Conservation (phyloP, 2,797 vertebrate species). For the Echiichthys vipera region DNA sequence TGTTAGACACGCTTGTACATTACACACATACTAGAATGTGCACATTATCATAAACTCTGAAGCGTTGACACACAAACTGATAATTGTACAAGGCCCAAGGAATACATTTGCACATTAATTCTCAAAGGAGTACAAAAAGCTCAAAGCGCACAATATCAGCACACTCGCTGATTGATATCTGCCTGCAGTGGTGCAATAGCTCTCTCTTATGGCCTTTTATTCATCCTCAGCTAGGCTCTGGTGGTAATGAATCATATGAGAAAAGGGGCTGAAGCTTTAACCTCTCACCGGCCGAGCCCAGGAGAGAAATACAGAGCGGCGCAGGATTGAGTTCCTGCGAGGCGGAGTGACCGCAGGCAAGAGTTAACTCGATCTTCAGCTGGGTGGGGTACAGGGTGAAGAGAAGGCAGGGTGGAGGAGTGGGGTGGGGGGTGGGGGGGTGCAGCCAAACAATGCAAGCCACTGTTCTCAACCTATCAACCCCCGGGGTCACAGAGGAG, state of each 20-base stretch:
- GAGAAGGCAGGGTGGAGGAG: constrained; percentile 62
- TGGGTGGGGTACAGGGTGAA: constrained; percentile 75
- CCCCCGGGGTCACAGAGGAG: constrained; percentile 76
- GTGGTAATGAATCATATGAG: constrained; percentile 66
- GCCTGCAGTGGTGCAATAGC: constrained; percentile 44
- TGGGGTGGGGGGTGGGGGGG: constrained; percentile 3
- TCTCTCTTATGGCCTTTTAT: constrained; percentile 53
- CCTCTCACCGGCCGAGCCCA: constrained; percentile 59
- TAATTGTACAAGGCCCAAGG: constrained; percentile 34
- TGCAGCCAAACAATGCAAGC: constrained; percentile 77
- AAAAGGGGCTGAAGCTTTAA: constrained; percentile 65
- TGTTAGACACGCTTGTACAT: constrained; percentile 29
- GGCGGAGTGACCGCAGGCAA: constrained; percentile 81
- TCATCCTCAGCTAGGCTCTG: constrained; percentile 40
- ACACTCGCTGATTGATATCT: constrained; percentile 53
- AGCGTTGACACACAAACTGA: constrained; percentile 33
- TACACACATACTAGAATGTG: constrained; percentile 16
- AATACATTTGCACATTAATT: constrained; percentile 35
- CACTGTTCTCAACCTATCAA: constrained; percentile 82
- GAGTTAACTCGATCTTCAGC: constrained; percentile 81
- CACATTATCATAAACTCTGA: constrained; percentile 34
- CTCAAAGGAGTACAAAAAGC: constrained; percentile 30
- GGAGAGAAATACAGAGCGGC: constrained; percentile 39
- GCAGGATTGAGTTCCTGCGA: constrained; percentile 76
- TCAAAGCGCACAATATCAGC: constrained; percentile 42